Evolutionary conservation across 2,797 vertebrate species (phyloP), one percentile per base, ranked within the genome.

Genomic region (Hyperoplus lanceolatus): DNA sequence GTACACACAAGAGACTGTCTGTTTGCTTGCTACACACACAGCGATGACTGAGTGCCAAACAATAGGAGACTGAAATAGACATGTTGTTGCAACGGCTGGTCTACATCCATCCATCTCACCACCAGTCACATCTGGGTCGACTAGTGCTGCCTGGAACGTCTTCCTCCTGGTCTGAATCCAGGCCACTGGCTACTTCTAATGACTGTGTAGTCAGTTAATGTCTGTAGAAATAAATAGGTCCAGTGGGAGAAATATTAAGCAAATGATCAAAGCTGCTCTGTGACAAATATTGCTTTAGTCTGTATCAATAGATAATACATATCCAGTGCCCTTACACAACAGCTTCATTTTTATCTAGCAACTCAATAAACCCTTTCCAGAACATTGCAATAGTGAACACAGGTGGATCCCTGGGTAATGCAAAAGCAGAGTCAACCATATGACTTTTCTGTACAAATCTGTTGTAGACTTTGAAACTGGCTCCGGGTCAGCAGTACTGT

Each of bases 1-100:
- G 71, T 63, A 56, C 83, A 82, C 81, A 84, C 83, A 82, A 73
- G 85, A 89, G 88, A 74, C 81, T 59, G 86, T 38, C 79, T 90
- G 86, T 88, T 89, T 89, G 91, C 82, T 88, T 60, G 80, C 70
- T 83, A 21, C 81, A 79, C 69, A 79, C 85, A 90, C 86, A 73
- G 81, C 51, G 90, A 87, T 82, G 91, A 91, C 84, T 90, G 89
- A 94, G 76, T 58, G 73, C 83, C 90, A 91, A 92, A 95, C 93
- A 94, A 95, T 92, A 81, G 90, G 70, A 53, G 85, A 88, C 91
- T 86, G 89, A 94, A 94, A 94, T 94, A 94, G 92, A 90, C 79
- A 71, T 92, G 89, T 90, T 91, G 82, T 89, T 87, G 81, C 78
- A 81, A 72, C 6, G 69, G 75, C 84, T 82, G 89, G 81, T 83